Evolutionary conservation across 2,888 invertebrate genomes (phyloP).

Genomic region (Aspidiotus destructor): DNA sequence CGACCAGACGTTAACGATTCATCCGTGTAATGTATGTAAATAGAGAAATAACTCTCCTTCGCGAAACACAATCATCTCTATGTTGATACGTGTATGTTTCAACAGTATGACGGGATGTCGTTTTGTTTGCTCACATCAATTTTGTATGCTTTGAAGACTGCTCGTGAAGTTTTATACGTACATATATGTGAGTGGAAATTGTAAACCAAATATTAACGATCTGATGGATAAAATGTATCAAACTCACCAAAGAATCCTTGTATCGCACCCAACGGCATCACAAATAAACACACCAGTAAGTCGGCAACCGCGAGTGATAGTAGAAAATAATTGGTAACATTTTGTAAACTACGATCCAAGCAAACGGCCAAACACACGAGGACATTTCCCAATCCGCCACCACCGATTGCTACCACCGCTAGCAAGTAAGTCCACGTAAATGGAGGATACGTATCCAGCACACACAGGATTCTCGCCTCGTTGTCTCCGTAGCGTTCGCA

Average conservation of each 20-base stretch:
- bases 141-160: too few species aligned
- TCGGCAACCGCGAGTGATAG: slow-evolving; percentile 89
- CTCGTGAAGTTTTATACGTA: too few species aligned
- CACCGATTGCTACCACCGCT: slow-evolving; percentile 73
- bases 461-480: slow-evolving; percentile 6
- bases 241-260: slow-evolving; percentile 84
- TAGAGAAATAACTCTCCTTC: too few species aligned
- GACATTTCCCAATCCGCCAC: slow-evolving; percentile 82
- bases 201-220: too few species aligned
- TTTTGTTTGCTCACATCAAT: too few species aligned
- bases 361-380: slow-evolving; percentile 88
- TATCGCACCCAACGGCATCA: slow-evolving; percentile 92
- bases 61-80: too few species aligned
- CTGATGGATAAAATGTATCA: too few species aligned
- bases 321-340: slow-evolving; percentile 91
- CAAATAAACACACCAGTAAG: slow-evolving; percentile 81
- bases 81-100: too few species aligned
- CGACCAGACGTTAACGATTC: too few species aligned
- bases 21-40: too few species aligned
- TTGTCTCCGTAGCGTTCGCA: slow-evolving; percentile 5
- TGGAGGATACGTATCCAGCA: slow-evolving; percentile 36
- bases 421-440: slow-evolving; percentile 78
- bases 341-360: slow-evolving; percentile 79
- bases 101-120: too few species aligned
- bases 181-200: too few species aligned